Evolutionary conservation across 2,113 vertebrate species (phyloP), one percentile per base, ranked within the genome.

Genomic region (Nymphicus hollandicus): DNA sequence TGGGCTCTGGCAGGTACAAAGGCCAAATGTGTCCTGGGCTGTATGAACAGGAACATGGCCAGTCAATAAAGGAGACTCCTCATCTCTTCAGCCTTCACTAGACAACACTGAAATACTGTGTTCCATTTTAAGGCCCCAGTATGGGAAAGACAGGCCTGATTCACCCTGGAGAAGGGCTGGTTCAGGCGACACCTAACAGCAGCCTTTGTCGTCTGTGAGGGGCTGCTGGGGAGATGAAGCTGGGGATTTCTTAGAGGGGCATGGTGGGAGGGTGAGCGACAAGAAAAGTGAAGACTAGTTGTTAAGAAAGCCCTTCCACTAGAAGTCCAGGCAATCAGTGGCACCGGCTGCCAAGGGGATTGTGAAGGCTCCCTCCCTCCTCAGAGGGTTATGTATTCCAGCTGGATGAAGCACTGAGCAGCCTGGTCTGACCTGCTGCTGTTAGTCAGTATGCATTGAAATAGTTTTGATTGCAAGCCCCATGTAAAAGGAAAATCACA

Each of bases 171-270:
- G 55, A 60, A 85, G 7, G 17, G 14, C 15, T 94, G 33, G 18
- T 27, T 71, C 1, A 0, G 6, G 18, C 9, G 3, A 1, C 44
- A 37, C 6, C 3, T 35, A 25, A n/a, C 9, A 49, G 46, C 58
- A 68, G 41, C 10, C 23, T 37, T 43, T 1, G 1, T 28, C 28
- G 37, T 2, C 27, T 50, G 6, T n/a, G 33, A 50, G 17, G 8
- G 17, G 10, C 35, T 56, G 15, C 3, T 27, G 29, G 10, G 7
- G 9, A 39, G 23, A 33, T 23, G 22, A 11, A 69, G 12, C 17
- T 41, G 23, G 22, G 25, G 9, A 41, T 52, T 50, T 83, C 49
- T 89, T 58, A 39, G 33, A 13, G 47, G 7, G 16, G 4, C 17
- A 22, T 37, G 35, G 35, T 55, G n/a, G 37, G 5, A 73, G 4